Base-by-base conservation (phyloP, 2,797 vertebrate species). In the Sandelia bainsii region DNA sequence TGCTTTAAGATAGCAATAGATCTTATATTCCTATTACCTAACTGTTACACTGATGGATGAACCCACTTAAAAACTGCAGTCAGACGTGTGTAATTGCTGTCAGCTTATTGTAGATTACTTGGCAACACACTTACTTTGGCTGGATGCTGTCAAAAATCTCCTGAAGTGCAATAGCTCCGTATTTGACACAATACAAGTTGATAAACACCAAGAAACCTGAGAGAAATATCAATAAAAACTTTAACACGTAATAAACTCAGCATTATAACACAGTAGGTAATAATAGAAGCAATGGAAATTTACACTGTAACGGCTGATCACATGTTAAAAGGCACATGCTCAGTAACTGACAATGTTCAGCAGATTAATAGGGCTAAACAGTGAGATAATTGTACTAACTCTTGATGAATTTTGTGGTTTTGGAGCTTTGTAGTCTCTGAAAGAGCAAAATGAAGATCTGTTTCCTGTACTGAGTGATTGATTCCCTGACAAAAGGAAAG, bases 371-470 rank as follows among this genome's bases (percentile, higher is more conserved):
- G 11, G 7, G 51, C 8, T 37, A 2, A 60, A 66, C 1, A 44
- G 45, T 25, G 29, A 74, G n/a, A 71, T 9, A 1, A 29, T 0
- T 62, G 17, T 6, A 92, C 97, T 95, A 88, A 99, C 98, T 98
- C 91, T 99, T 99, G 75, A 99, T 96, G 89, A 96, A 99, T 89
- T 99, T 99, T 39, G 98, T 99, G 67, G 98, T 99, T 94, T 99
- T 99, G 85, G 98, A 98, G 93, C 95, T 96, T 81, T 99, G 98
- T 77, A 99, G 96, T 92, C 98, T 96, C 90, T 99, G 98, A 93
- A 99, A 99, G 13, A 99, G 95, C 37, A 99, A 92, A 91, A 99
- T 97, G 90, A 98, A 99, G 92, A 99, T 99, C 87, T 99, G 98
- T 82, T 97, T 99, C 90, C 96, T 96, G 89, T 98, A 99, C 48